Conservation (phyloP, 2,113 vertebrate species). For the Leptocoma aspasia region DNA sequence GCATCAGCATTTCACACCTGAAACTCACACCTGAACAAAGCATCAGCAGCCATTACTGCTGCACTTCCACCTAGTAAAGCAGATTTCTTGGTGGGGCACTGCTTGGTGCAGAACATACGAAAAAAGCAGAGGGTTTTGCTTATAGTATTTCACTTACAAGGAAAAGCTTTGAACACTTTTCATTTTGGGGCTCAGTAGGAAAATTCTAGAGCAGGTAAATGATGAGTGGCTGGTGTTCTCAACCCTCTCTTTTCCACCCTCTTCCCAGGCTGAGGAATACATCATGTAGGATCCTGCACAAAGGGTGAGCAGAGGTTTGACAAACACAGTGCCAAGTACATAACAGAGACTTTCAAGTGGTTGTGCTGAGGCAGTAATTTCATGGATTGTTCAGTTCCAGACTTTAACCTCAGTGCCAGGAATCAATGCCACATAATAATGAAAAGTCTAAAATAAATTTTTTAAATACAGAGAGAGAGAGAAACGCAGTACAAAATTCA, state of each 20-base stretch:
- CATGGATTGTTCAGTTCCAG: slow-evolving; percentile 1
- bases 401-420: slow-evolving; percentile 8
- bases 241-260: neutral
- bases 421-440: slow-evolving; percentile 16
- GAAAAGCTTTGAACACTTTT: neutral
- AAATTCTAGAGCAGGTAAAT: neutral
- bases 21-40: neutral
- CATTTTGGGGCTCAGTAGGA: neutral
- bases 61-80: neutral
- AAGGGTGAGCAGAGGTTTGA: neutral
- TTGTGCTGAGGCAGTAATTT: slow-evolving; percentile 19
- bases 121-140: neutral
- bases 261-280: neutral
- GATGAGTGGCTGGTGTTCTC: neutral
- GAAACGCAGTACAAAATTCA: neutral
- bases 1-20: neutral
- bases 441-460: slow-evolving; percentile 9
- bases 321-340: neutral
- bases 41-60: neutral
- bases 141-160: neutral
- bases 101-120: neutral
- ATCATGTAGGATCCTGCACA: neutral
- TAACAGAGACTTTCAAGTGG: slow-evolving; percentile 8
- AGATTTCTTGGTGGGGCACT: neutral
- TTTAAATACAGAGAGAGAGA: neutral